Evolutionary conservation across 2,113 vertebrate species (phyloP), one percentile per base, ranked within the genome.

Genomic region (Amphiprion percula): DNA sequence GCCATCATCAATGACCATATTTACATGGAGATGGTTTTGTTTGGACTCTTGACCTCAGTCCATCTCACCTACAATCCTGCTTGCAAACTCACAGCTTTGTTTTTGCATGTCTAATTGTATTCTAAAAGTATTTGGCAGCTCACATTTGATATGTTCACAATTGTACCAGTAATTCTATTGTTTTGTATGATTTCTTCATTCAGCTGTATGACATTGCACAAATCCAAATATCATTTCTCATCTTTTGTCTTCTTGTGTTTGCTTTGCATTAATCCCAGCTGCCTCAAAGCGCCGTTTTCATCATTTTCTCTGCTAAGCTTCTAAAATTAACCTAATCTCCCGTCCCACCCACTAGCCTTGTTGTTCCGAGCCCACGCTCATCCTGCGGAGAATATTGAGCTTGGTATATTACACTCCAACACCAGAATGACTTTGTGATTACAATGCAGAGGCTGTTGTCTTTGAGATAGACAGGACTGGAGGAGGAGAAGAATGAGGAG

Each of bases 381-480:
- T 70, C 30, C 39, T 0, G 4, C 14, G 21, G 50, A 65, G 67
- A 26, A 4, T 47, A 68, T 69, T 28, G 46, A 67, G 55, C 81
- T 70, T 23, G 55, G 49, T 49, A 60, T 77, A 81, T 63, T 76
- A 77, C 30, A 63, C 54, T 82, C 15, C 19, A 12, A 9, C 77
- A 68, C 69, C 52, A 63, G 50, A 52, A 61, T 61, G 83, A 81
- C 77, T 79, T 67, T 59, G 26, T 67, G 41, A 84, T 84, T 85
- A 52, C 11, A 26, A 86, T 82, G 87, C 73, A 78, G 68, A 68
- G 72, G 33, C 21, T 84, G 85, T 82, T 83, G 87, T 86, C 77
- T 89, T 88, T 83, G 71, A 84, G 91, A 91, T 90, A 91, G 52
- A 68, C 69, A 66, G 39, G 37, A 58, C 59, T n/a, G 21, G 55